Percentiles rank a stretch among this genome's conserved stretches.
phyloP scores from a whole-genome alignment of 2,888 invertebrate species.

The Auanema sp. region DNA sequence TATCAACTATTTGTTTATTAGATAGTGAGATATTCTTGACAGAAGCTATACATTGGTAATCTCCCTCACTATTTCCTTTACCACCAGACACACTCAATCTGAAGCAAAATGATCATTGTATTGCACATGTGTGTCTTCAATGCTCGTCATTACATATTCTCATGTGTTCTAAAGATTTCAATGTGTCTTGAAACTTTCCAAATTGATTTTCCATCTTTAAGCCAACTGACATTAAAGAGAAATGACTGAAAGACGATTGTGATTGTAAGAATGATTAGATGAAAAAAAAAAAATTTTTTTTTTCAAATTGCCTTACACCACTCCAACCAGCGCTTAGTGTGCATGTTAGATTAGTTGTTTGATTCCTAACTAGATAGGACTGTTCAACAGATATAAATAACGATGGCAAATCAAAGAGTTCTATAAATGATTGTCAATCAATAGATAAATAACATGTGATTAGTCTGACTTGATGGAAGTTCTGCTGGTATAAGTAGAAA shows the following conservation, averaged over 20 bases:
- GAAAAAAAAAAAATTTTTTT: neutral
- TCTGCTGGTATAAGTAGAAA: constrained; percentile 1
- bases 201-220: constrained; percentile 45
- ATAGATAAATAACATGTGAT: constrained; percentile 5
- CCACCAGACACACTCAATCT: constrained; percentile 36
- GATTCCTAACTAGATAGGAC: constrained; percentile 33
- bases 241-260: constrained; percentile 17
- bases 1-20: constrained; percentile 40
- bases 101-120: constrained; percentile 13
- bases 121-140: neutral
- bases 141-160: constrained; percentile 3
- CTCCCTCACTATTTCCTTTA: constrained; percentile 46
- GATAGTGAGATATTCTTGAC: constrained; percentile 46
- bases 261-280: neutral
- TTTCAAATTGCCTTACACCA: constrained; percentile 16
- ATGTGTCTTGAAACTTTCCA: constrained; percentile 8
- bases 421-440: constrained; percentile 24
- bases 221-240: constrained; percentile 39
- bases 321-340: constrained; percentile 40
- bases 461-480: constrained; percentile 12
- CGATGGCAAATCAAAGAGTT: constrained; percentile 45
- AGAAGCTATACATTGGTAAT: constrained; percentile 56
- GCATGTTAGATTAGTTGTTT: constrained; percentile 39
- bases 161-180: constrained; percentile 8
- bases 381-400: constrained; percentile 38